These are phyloP conservation scores for Salvelinus alpinus DNA, from an alignment of 2,113 vertebrate species.

Conservation along the genomic window DNA sequence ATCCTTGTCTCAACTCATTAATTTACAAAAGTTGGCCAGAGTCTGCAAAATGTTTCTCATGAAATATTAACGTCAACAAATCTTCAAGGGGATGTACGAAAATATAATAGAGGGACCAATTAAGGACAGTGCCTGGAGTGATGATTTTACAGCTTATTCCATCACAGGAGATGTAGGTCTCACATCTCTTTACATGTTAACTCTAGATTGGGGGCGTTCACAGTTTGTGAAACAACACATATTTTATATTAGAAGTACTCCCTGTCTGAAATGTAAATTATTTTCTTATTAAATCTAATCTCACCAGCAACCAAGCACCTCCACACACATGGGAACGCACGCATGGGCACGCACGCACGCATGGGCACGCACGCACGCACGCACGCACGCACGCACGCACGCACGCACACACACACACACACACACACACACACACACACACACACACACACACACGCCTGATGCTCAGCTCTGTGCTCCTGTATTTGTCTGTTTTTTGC, in stretches of 20 bases:
- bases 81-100: conserved; percentile 78
- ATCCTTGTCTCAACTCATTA: conserved; percentile 77
- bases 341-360: no score
- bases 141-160: conserved; percentile 55
- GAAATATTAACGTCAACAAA: conserved; percentile 81
- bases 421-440: background rate
- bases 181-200: conserved; percentile 45
- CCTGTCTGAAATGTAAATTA: conserved; percentile 60
- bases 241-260: conserved; percentile 49
- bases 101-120: conserved; percentile 81
- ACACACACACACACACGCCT: background rate
- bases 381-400: no score
- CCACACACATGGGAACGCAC: no score
- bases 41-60: conserved; percentile 69
- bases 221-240: conserved; percentile 52
- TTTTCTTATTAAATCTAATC: conserved; percentile 60
- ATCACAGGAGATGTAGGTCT: conserved; percentile 33
- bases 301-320: conserved; percentile 4
- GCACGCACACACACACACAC: background rate
- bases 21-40: conserved; percentile 75
- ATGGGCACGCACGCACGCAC: no score
- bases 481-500: conserved; percentile 45
- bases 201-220: conserved; percentile 34
- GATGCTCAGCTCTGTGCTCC: background rate
- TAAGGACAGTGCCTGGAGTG: conserved; percentile 71